These are phyloP conservation scores for Temnothorax ravouxi DNA, from an alignment of 2,888 invertebrate genomes.

Conservation along the genomic window DNA sequence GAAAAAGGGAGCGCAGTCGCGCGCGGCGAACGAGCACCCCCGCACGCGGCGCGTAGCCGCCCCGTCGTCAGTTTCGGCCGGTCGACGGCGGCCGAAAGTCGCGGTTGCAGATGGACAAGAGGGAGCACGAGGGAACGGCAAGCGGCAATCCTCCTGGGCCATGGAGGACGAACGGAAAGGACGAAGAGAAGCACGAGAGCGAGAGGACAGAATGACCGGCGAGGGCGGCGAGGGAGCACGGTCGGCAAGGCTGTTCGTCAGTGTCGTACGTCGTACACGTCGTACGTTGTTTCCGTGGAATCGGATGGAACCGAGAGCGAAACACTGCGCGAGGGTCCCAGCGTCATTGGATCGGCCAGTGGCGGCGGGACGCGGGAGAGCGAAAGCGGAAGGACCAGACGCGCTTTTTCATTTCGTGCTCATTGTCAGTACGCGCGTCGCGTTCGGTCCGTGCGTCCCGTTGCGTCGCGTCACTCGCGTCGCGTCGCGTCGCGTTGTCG, in stretches of 20 bases:
- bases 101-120: conserved; percentile 55
- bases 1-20: conserved; percentile 77
- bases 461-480: too few relatives aligned
- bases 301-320: conserved; percentile 73
- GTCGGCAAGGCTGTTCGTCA: conserved; percentile 55
- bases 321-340: conserved; percentile 67
- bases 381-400: conserved; percentile 59
- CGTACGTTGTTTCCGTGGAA: conserved; percentile 74
- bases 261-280: conserved; percentile 62
- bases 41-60: conserved; percentile 70
- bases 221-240: conserved; percentile 10
- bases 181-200: conserved; percentile 1
- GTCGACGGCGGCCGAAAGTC: conserved; percentile 75
- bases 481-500: too few relatives aligned
- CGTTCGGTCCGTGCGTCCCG: conserved; percentile 70
- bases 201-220: conserved; percentile 28
- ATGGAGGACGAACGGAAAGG: background rate
- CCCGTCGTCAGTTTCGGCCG: conserved; percentile 76
- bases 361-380: conserved; percentile 47
- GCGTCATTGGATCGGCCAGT: conserved; percentile 37
- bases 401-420: conserved; percentile 76
- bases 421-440: conserved; percentile 72
- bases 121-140: conserved; percentile 37
- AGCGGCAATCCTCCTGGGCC: too few relatives aligned
- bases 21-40: conserved; percentile 72